Evolutionary conservation across 2,888 invertebrate species (phyloP).

Genomic region (Serripes groenlandicus): DNA sequence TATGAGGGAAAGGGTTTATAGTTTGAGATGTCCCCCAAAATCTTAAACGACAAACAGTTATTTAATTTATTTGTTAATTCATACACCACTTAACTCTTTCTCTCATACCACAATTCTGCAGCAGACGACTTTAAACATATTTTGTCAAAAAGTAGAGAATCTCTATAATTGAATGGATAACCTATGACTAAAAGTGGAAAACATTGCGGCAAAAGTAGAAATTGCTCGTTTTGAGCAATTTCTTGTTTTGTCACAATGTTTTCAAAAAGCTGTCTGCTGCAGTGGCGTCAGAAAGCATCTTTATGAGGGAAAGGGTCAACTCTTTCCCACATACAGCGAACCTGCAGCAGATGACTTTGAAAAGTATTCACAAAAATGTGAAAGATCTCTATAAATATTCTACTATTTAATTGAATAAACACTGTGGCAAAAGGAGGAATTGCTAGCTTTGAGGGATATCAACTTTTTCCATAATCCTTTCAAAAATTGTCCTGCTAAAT

Average conservation of each 20-base stretch:
- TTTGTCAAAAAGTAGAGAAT: no score
- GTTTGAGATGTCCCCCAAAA: no score
- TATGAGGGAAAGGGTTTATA: no score
- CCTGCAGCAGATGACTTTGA: no score
- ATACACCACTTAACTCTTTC: no score
- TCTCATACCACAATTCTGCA: no score
- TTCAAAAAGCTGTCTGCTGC: background rate
- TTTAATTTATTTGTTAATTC: no score
- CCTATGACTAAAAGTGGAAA: no score
- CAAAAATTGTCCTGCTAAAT: background rate
- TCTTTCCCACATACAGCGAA: background rate
- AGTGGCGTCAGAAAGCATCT: background rate
- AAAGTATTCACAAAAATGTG: background rate
- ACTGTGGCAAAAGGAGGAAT: background rate
- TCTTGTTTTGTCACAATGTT: background rate
- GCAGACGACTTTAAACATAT: background rate
- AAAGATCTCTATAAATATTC: background rate
- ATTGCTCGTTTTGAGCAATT: constrained; percentile 1
- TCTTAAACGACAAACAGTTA: no score
- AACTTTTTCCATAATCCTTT: background rate
- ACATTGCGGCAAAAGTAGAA: background rate
- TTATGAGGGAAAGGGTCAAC: background rate
- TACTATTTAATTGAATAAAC: background rate
- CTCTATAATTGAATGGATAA: no score
- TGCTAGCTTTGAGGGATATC: background rate